Evolutionary conservation across 2,113 vertebrate species (phyloP), one percentile per base, ranked within the genome.

Genomic region (Spheniscus mendiculus): DNA sequence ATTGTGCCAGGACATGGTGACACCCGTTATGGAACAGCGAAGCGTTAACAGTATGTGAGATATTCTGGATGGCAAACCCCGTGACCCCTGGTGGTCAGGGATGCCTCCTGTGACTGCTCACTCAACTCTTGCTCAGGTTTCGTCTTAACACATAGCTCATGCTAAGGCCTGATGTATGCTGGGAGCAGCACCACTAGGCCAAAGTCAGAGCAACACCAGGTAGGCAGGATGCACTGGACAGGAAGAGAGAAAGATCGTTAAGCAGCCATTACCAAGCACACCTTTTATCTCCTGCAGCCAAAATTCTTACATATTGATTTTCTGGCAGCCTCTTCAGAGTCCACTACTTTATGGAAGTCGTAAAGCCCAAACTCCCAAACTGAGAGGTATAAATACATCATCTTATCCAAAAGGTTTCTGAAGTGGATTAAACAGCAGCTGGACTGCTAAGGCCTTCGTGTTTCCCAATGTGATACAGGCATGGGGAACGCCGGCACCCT

Each of bases 1-100:
- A 34, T 25, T 58, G 58, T 65, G 50, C 26, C 50, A 58, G 73
- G 32, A 50, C 44, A 17, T 4, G 15, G 44, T 65, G 89, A 65
- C 42, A 79, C 20, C 25, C 1, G 1, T 44, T 49, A 50, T 2
- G 5, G 49, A 63, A 63, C n/a, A 49, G 16, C 0, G 1, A 63
- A 84, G 30, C 8, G 0, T 47, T 47, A 62, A 38, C 18, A n/a
- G 40, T 14, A 77, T 4, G 12, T 34, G 58, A 72, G 50, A 44
- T 45, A 58, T 38, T 38, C 32, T 65, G 58, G 50, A 44, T 27
- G 44, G 44, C 50, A 91, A 85, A 72, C 38, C 4, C 19, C 2
- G 3, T 63, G 49, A 36, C 8, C 25, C 8, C 1, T 1, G 1
- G 32, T 45, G 27, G 18, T 65, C 50, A 44, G 58, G 15, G 36